Base-by-base conservation (phyloP, 1,140 invertebrate genomes). In the Pararge aegeria region DNA sequence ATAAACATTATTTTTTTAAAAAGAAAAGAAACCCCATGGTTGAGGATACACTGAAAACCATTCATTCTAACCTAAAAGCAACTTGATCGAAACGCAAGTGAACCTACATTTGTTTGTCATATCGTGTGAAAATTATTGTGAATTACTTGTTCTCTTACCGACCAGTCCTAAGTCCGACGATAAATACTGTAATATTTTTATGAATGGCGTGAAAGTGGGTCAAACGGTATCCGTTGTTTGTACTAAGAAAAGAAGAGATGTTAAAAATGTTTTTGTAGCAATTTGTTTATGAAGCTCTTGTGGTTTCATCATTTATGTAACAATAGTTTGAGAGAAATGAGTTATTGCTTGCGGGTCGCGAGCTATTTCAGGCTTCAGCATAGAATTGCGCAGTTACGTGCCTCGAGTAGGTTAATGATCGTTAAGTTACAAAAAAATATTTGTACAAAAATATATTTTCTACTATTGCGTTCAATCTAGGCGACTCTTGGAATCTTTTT, bases 181-280 rank as follows among this genome's bases (percentile, higher is more conserved):
- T 64, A 62, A 56, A 66, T 55, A 56, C 34, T 30, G 46, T 49
- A 60, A 60, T 66, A 61, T 55, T 63, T 60, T 66, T 65, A 60
- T 61, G 55, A 66, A 66, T 56, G 59, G 40, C 30, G 60, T 44
- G 44, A 66, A 66, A 69, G 53, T 66, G 18, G 67, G 67, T 63
- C 67, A 54, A 38, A 9, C 56, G 40, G 53, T 61, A 30, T 51
- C 49, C 46, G 55, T 40, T 58, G 27, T 56, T 62, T 54, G 34
- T 61, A 52, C 30, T 44, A 42, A 57, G 37, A 62, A 61, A 64
- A 62, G 42, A 53, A 29, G 42, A 21, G 27, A 54, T 20, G 34
- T 29, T 19, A 15, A 53, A 16, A 27, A 29, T 13, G 13, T 60
- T 48, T 34, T 24, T 49, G 15, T 15, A 37, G 15, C 7, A 19